Evolutionary conservation across 1,140 invertebrate genomes (phyloP).

Genomic region (Piezodorus guildinii): DNA sequence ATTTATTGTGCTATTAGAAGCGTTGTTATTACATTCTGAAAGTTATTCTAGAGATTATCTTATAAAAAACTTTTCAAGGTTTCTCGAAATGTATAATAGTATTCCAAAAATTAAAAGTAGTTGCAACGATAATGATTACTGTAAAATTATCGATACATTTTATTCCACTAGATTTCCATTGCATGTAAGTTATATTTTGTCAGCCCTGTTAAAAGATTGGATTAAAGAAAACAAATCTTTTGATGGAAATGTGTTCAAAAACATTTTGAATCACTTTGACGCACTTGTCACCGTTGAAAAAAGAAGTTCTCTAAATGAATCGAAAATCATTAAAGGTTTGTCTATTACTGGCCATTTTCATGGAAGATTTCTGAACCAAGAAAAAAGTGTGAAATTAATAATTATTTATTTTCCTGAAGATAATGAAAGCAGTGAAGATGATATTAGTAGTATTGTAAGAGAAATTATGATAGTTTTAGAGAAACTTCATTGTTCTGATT

Average conservation of each 20-base stretch:
- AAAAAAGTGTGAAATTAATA: not conserved
- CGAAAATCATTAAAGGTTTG: not conserved
- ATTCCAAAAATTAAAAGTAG: too few relatives aligned
- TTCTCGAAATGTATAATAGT: too few relatives aligned
- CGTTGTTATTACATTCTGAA: not conserved
- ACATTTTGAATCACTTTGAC: not conserved
- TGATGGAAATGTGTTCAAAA: not conserved
- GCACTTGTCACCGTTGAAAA: not conserved
- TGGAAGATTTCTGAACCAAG: not conserved
- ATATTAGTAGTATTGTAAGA: not conserved
- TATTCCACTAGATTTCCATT: conserved; percentile 2
- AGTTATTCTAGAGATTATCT: too few relatives aligned
- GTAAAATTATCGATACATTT: not conserved
- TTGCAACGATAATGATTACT: too few relatives aligned
- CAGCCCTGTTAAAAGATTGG: not conserved
- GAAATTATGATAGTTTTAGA: not conserved
- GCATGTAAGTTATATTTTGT: not conserved
- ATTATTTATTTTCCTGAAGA: not conserved
- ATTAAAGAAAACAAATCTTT: not conserved
- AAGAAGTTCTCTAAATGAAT: not conserved
- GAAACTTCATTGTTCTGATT: not conserved
- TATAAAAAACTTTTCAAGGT: too few relatives aligned
- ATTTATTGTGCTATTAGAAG: not conserved
- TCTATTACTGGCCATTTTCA: not conserved
- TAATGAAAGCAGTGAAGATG: not conserved